Evolutionary conservation across 2,888 invertebrate species (phyloP).

Genomic region (Dichetophora obliterata): DNA sequence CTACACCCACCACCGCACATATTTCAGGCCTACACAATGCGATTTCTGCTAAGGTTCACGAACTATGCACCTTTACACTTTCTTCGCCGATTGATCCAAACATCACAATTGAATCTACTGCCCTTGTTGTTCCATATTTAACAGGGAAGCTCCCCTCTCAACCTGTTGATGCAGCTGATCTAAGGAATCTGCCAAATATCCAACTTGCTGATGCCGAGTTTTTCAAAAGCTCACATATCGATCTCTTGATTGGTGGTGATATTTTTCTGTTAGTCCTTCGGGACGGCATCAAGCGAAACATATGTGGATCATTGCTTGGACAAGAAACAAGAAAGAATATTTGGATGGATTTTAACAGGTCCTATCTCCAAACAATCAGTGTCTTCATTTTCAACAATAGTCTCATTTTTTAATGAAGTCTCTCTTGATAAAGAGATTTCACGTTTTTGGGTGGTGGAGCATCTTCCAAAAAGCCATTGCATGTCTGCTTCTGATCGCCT

Average conservation of each 20-base stretch:
- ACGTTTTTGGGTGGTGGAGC: constrained; percentile 36
- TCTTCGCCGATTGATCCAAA: too few species aligned
- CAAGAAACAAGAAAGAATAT: constrained; percentile 4
- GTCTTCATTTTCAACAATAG: neutral
- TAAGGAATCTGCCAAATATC: neutral
- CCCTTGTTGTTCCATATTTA: neutral
- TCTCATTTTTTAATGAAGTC: constrained; percentile 24
- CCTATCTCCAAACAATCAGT: neutral
- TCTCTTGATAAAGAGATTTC: constrained; percentile 28
- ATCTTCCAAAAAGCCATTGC: constrained; percentile 20
- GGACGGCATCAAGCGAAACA: constrained; percentile 3
- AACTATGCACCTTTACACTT: too few species aligned
- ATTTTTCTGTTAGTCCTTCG: neutral
- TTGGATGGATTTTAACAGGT: constrained; percentile 2
- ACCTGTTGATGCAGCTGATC: neutral
- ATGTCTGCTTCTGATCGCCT: constrained; percentile 8
- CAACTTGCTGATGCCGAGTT: neutral
- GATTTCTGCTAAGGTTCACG: too few species aligned
- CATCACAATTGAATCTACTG: neutral
- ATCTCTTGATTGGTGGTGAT: constrained; percentile 4
- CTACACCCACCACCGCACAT: too few species aligned
- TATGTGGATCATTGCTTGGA: neutral
- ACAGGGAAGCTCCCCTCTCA: constrained; percentile 1
- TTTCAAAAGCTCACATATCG: neutral
- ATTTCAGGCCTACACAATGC: too few species aligned